Evolutionary conservation across 2,113 vertebrate genomes (phyloP), one percentile per base, ranked within the genome.

Genomic region (Panthera tigris): DNA sequence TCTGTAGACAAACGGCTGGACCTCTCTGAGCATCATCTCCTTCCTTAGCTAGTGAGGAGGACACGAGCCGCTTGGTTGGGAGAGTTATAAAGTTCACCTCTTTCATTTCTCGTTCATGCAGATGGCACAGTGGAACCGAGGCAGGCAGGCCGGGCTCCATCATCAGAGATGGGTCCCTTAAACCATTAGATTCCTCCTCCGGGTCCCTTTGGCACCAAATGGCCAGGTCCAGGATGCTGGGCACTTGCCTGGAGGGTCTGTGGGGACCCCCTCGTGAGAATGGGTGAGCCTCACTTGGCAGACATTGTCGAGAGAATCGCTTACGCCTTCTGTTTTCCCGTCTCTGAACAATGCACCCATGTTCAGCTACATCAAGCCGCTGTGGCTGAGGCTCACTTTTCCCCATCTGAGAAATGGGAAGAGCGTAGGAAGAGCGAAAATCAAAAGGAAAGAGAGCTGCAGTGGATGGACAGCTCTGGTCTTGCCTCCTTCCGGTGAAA

Each of bases 301-400:
- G 79, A 66, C 23, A 1, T 3, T 5, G 12, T 31, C 45, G 45
- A 36, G 12, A 33, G 69, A 52, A 63, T 68, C 18, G 3, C 31
- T 41, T 48, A 16, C 5, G 88, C 21, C 55, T 73, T 15, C 48
- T 11, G 0, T 39, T 39, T 7, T 27, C 71, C 12, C 68, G 50
- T 78, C 45, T 80, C 66, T 0, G 39, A 68, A 36, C 3, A 0
- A 11, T 11, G 12, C 19, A 52, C 2, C 21, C 1, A 3, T 11
- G 73, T 61, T 33, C 21, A 39, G 4, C 7, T 10, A 52, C 6
- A 11, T 23, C 33, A 25, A 39, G 11, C 3, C 8, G 4, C 48
- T 6, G 61, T 6, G 39, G 12, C 31, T 57, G 61, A 18, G n/a
- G 7, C 18, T 84, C 73, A 4, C 50, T 52, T 55, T 66, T 66